Evolutionary conservation across 1,140 invertebrate species (phyloP), one percentile per base, ranked within the genome.

Genomic region (Euura lappo): DNA sequence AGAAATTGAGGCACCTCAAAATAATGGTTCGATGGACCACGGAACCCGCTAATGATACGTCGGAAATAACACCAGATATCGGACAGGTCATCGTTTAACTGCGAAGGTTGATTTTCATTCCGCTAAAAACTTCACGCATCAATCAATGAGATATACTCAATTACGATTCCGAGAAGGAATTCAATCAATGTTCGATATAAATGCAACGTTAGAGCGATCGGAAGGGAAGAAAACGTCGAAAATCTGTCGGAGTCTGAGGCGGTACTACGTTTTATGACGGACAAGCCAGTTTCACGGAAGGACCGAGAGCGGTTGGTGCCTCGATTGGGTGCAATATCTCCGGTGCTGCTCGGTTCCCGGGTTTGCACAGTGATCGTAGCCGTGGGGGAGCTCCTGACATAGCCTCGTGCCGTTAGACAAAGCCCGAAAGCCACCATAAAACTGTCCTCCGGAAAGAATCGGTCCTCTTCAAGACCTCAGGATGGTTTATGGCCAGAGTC

Each of bases 361-460:
- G 66, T 44, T 68, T 42, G 4, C 28, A 13, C 42, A 28, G 66
- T 68, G 66, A 8, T 68, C 28, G 28, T 68, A 28, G 66, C 66
- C 66, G 44, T 11, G 66, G 13, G 28, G 13, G 44, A 42, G 44
- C 44, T 68, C 51, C 51, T 60, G 51, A 60, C 51, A 60, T 60
- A n/a, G 11, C 68, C 68, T 44, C 67, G 69, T 71, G 71, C 73
- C 65, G 68, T 71, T 78, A 81, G 76, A 80, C 80, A 81, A 81
- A 80, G 79, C 71, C 69, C 74, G 8, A n/a, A 60, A 60, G 51
- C 74, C 72, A 77, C 78, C 80, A 83, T 83, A 82, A 83, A 83
- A 82, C 77, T 82, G 79, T 82, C 79, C 80, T 77, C 76, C 79
- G 51, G 11, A 8, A 8, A 42, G 66, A 64, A 68, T 68, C 66